These are phyloP conservation scores for Pogonognathellus flavescens DNA, from an alignment of 1,140 invertebrate genomes.

Conservation along the genomic window DNA sequence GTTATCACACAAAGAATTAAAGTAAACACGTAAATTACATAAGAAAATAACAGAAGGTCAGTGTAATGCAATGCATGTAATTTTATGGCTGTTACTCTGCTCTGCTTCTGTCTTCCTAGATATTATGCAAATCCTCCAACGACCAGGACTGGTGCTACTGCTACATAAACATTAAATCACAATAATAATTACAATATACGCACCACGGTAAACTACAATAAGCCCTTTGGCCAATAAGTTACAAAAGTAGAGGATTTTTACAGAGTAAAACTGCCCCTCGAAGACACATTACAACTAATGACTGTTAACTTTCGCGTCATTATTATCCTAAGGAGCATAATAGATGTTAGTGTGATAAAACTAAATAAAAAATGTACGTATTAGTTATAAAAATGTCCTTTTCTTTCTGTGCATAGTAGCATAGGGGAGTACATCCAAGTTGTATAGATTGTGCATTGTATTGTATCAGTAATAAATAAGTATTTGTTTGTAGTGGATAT, in stretches of 20 bases:
- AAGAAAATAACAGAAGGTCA: conserved; percentile 38
- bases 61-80: too few species aligned
- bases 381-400: conserved; percentile 8
- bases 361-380: not conserved
- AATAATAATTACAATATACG: too few species aligned
- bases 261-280: conserved; percentile 10
- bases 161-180: too few species aligned
- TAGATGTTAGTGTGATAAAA: not conserved
- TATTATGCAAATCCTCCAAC: too few species aligned
- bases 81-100: too few species aligned
- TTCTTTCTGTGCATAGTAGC: conserved; percentile 8
- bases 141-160: too few species aligned
- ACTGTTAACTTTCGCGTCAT: conserved; percentile 37
- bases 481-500: not conserved
- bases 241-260: not conserved
- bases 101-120: too few species aligned
- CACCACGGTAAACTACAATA: not conserved
- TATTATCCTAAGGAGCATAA: not conserved
- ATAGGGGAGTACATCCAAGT: too few species aligned
- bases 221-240: conserved; percentile 4
- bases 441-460: not conserved
- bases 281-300: conserved; percentile 35
- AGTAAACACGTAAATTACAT: conserved; percentile 18
- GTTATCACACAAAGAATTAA: conserved; percentile 33
- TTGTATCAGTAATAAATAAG: too few species aligned